A percentile compares a stretch with the other conserved stretches of the same genome.
phyloP scores from a whole-genome alignment of 2,888 invertebrate genomes.

The Linnaemya vulpina region DNA sequence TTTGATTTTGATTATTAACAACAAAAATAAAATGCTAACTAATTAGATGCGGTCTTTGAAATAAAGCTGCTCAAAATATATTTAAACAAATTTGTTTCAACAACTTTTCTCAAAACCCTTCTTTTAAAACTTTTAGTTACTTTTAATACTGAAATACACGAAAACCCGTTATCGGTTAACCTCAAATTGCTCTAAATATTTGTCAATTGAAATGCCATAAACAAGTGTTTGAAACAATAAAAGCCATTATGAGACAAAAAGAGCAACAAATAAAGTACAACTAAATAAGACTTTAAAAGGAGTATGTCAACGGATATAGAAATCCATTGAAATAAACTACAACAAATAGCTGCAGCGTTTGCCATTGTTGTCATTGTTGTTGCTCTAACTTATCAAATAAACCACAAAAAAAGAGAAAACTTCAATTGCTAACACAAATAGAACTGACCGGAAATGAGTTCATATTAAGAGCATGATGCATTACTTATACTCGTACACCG shows the following conservation, averaged over 20 bases:
- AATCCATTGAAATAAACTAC: neutral
- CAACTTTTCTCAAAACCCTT: too few species aligned
- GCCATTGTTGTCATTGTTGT: neutral
- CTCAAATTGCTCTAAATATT: conserved; percentile 54
- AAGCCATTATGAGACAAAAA: neutral
- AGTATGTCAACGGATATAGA: conserved; percentile 10
- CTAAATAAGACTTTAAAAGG: neutral
- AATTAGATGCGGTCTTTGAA: too few species aligned
- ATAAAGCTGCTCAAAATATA: too few species aligned
- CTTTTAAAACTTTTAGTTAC: too few species aligned
- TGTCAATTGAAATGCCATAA: conserved; percentile 57
- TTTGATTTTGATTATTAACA: too few species aligned
- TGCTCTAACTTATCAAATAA: conserved; percentile 29
- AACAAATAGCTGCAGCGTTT: conserved; percentile 30
- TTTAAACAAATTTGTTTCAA: too few species aligned
- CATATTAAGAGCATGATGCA: conserved; percentile 57
- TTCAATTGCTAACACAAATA: conserved; percentile 52
- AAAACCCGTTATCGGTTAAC: conserved; percentile 40
- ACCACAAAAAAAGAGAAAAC: conserved; percentile 52
- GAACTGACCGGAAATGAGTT: conserved; percentile 63
- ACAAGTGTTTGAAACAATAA: conserved; percentile 24
- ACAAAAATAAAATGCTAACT: too few species aligned
- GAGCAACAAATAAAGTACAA: neutral
- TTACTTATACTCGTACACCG: conserved; percentile 23
- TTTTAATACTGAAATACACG: too few species aligned